A percentile compares a stretch with the other conserved stretches of the same genome.
Evolutionary conservation across 2,888 invertebrate genomes (phyloP).

Genomic region (Carpatolechia fugitivella): DNA sequence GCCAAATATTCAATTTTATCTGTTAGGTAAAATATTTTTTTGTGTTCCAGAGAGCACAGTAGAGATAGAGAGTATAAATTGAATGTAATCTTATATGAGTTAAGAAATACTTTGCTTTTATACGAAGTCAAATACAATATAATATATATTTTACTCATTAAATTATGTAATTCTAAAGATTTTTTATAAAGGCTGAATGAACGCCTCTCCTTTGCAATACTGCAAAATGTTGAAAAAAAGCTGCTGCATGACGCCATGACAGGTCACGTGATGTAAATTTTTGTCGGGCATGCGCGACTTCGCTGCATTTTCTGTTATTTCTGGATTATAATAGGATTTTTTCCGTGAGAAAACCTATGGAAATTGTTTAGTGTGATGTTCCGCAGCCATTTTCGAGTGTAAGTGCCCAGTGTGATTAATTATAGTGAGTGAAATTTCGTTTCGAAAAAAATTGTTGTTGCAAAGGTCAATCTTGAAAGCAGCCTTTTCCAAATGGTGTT

Average conservation of each 20-base stretch:
- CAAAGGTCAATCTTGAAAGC: conserved; percentile 63
- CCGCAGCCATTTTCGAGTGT: conserved; percentile 31
- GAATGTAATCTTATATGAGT: too few relatives aligned
- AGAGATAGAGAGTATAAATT: too few relatives aligned
- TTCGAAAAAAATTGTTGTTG: conserved; percentile 58
- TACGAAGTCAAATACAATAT: too few relatives aligned
- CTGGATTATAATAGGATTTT: conserved; percentile 61
- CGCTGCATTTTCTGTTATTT: conserved; percentile 66
- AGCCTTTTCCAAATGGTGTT: conserved; percentile 53
- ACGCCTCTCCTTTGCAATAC: not conserved
- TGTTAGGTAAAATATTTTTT: too few relatives aligned
- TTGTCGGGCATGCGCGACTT: conserved; percentile 73
- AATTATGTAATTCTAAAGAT: not conserved
- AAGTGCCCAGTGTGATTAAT: conserved; percentile 37
- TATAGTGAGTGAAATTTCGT: conserved; percentile 46
- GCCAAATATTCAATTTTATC: too few relatives aligned
- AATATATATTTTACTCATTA: too few relatives aligned
- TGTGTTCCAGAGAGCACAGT: too few relatives aligned
- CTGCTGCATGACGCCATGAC: conserved; percentile 68
- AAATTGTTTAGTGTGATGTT: conserved; percentile 38
- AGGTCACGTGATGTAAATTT: conserved; percentile 80
- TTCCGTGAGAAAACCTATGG: conserved; percentile 42
- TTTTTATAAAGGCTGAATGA: conserved; percentile 7
- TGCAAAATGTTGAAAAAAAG: conserved; percentile 24
- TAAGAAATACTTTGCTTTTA: too few relatives aligned